Conservation (phyloP, 2,113 vertebrate genomes). For the Passer domesticus region DNA sequence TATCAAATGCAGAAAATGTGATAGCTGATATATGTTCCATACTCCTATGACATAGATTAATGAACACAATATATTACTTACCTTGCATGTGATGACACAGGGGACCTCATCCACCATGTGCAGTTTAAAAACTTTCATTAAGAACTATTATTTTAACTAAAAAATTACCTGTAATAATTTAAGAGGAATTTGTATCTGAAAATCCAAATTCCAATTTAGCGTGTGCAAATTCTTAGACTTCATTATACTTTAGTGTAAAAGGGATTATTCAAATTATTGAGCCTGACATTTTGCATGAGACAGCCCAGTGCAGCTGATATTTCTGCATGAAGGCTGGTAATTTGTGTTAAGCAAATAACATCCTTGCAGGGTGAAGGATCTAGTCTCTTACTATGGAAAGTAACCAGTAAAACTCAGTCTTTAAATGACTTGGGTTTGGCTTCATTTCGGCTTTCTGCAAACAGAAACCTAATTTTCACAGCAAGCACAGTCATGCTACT, state of each 20-base stretch:
- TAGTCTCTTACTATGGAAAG: neutral
- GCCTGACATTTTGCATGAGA: neutral
- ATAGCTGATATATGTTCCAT: neutral
- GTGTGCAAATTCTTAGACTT: neutral
- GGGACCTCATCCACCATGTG: neutral
- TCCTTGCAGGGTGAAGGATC: neutral
- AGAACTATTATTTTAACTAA: neutral
- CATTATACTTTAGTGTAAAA: neutral
- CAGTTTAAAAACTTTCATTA: neutral
- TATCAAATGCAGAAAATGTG: conserved; percentile 8
- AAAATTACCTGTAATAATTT: neutral
- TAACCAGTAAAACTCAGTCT: neutral
- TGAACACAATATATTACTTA: neutral
- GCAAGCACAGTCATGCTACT: neutral
- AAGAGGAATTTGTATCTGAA: neutral
- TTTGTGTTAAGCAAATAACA: neutral
- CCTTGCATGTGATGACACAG: neutral
- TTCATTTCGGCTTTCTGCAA: neutral
- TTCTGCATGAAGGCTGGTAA: neutral
- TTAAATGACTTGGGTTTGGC: neutral
- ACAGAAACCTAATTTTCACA: conserved; percentile 4
- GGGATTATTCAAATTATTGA: neutral
- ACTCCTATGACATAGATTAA: neutral
- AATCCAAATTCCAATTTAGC: neutral
- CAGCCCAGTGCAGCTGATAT: neutral